Evolutionary conservation across 2,797 vertebrate genomes (phyloP).

Genomic region (Pipistrellus kuhlii): DNA sequence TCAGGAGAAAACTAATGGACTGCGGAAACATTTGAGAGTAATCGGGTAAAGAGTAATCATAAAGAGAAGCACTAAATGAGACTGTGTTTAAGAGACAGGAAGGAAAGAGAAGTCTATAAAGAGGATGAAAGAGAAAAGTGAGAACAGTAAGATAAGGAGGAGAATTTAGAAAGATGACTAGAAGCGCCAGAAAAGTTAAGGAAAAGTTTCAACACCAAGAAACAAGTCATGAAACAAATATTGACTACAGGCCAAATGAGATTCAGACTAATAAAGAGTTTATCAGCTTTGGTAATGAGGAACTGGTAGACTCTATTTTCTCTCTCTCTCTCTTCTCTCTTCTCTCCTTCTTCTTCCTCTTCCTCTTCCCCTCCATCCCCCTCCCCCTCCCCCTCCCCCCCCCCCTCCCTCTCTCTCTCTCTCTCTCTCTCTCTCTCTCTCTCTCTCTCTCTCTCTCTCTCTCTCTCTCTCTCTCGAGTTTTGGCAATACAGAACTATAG

Average conservation of each 20-base stretch:
- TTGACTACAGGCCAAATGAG: not conserved
- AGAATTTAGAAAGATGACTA: not conserved
- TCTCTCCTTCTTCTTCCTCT: too few relatives aligned
- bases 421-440: not conserved
- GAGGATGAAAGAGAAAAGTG: not conserved
- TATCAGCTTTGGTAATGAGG: not conserved
- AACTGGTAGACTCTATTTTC: not conserved
- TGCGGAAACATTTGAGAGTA: slow-evolving; percentile 28
- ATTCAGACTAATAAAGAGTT: not conserved
- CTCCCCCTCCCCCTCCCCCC: not conserved
- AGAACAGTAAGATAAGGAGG: not conserved
- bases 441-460: not conserved
- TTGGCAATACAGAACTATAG: not conserved
- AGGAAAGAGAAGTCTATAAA: not conserved
- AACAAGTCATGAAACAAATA: not conserved
- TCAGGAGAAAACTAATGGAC: not conserved
- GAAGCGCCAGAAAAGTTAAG: not conserved
- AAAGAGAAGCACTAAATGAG: slow-evolving; percentile 23
- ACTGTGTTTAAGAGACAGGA: not conserved
- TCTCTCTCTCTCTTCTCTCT: not conserved
- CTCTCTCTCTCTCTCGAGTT: not conserved
- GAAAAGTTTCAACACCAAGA: not conserved
- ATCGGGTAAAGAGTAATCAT: not conserved
- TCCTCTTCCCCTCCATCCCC: too few relatives aligned
- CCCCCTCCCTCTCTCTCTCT: not conserved